These are phyloP conservation scores for Zapornia atra DNA, from an alignment of 2,113 vertebrate species.

Conservation along the genomic window DNA sequence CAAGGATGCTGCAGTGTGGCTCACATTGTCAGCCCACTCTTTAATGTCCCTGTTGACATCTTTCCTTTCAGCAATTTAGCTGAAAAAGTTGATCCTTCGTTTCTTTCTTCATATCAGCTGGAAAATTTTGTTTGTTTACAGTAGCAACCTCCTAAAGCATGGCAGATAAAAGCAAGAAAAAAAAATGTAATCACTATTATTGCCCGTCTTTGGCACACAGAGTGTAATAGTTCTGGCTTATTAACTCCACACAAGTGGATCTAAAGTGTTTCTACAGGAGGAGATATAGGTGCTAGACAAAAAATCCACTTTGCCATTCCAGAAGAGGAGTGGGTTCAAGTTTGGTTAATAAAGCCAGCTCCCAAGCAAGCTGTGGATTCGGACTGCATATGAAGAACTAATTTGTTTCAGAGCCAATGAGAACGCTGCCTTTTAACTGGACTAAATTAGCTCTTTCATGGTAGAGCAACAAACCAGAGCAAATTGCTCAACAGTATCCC, in stretches of 20 bases:
- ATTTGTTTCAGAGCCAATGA: conserved; percentile 11
- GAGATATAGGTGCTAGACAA: background rate
- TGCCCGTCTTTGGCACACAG: background rate
- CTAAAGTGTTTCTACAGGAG: background rate
- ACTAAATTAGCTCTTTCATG: conserved; percentile 41
- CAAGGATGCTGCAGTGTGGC: background rate
- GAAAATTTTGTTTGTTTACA: background rate
- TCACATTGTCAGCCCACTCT: background rate
- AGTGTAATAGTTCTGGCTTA: background rate
- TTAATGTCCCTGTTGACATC: background rate
- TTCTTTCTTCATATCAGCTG: background rate
- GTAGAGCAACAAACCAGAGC: conserved; percentile 51
- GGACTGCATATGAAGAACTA: background rate
- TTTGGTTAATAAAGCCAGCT: background rate
- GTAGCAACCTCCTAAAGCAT: background rate
- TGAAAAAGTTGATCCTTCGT: background rate
- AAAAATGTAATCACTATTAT: background rate
- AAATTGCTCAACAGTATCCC: conserved; percentile 39
- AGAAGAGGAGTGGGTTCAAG: background rate
- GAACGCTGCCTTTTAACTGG: background rate
- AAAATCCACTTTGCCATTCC: background rate
- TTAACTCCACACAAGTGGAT: background rate
- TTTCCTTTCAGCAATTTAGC: background rate
- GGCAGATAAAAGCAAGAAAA: background rate
- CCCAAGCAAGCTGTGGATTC: background rate